phyloP scores from a whole-genome alignment of 2,113 vertebrate genomes.

The Rhizomys pruinosus region DNA sequence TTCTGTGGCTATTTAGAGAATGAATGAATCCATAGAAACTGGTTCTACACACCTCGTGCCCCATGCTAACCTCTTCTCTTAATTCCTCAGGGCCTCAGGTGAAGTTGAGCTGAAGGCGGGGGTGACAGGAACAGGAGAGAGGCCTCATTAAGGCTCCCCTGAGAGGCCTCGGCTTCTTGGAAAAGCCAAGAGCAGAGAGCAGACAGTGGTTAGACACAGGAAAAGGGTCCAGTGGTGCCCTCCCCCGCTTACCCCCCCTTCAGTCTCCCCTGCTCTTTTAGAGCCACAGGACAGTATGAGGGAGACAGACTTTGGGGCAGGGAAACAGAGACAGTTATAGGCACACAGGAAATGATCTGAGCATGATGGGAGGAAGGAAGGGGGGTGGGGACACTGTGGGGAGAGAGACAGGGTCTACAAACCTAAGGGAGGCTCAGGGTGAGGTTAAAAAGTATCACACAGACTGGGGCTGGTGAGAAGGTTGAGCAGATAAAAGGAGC shows the following conservation, averaged over 20 bases:
- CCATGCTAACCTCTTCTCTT: conserved; percentile 5
- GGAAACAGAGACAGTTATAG: neutral
- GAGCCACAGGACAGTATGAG: neutral
- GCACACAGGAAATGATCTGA: neutral
- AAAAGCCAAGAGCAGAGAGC: conserved; percentile 76
- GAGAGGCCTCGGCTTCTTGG: conserved; percentile 75
- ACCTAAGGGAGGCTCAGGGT: neutral
- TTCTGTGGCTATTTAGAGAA: conserved; percentile 68
- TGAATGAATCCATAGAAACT: conserved; percentile 72
- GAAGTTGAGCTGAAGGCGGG: conserved; percentile 43
- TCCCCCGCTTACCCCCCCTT: neutral
- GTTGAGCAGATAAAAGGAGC: neutral
- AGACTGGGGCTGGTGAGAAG: neutral
- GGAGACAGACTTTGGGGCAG: neutral
- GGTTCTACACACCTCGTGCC: neutral
- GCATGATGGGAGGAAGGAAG: neutral
- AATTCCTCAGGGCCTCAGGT: conserved; percentile 56
- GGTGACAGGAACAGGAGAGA: conserved; percentile 69
- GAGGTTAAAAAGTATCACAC: neutral
- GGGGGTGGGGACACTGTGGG: neutral
- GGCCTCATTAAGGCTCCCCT: conserved; percentile 69
- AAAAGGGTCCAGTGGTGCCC: conserved; percentile 23
- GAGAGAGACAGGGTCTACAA: neutral
- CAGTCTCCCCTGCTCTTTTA: neutral
- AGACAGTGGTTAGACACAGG: conserved; percentile 44